Evolutionary conservation across 64 coral and sea anemone genomes (phyloP), one percentile per base, ranked within the genome.

Genomic region (Montipora cactus): DNA sequence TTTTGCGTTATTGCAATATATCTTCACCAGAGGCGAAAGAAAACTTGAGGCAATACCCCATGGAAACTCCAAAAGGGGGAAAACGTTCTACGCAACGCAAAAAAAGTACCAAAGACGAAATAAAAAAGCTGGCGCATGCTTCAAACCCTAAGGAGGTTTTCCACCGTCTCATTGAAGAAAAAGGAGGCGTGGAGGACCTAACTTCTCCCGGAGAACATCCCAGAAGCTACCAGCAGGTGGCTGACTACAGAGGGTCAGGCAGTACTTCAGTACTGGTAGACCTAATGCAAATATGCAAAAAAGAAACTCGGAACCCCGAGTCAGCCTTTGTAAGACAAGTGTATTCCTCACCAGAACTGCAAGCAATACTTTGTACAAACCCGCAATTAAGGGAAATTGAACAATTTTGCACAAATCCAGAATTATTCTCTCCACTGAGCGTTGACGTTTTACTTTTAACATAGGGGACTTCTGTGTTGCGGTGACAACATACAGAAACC

Each of bases 361-460:
- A 47, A 78, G 4, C 15, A 49, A 57, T 80, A 37, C 78, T 80
- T 16, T 49, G 47, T 16, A 80, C 46, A 4, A 15, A 80, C 11
- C 15, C 4, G 8, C 48, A 80, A 25, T 10, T 80, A 16, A 22
- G 51, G 71, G 51, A 50, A 80, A 20, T 80, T 3, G 51, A 80
- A 57, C 78, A 57, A 49, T 80, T 80, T 57, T 80, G 45, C 19
- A 80, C 78, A 0, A 80, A 80, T 57, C 78, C 47, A 7, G 78
- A 80, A 8, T 57, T 49, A 21, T 80, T 80, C 71, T 80, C 78
- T 18, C 46, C 51, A 4, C 78, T 80, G 7, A 22, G 78, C 44
- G 47, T 50, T 18, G 78, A 80, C n/a, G 47, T 80, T 28, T 80
- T 28, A 80, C 78, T 47, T 78, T 78, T 28, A 78, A 78, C 15